Conservation (phyloP, 2,797 vertebrate genomes). For the Nannoperca australis region DNA sequence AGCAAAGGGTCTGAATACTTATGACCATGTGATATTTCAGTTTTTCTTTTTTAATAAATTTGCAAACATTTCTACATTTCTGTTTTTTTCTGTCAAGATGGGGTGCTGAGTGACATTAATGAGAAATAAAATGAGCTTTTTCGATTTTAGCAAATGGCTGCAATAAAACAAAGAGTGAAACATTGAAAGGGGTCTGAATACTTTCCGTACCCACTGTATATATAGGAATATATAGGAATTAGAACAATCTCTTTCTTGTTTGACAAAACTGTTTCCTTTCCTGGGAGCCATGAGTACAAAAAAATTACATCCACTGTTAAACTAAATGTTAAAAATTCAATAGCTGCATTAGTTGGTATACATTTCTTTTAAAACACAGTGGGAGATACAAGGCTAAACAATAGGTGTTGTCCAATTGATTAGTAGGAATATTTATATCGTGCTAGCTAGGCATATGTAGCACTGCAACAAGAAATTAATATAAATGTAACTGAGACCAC, state of each 20-base stretch:
- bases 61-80: no score
- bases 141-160: no score
- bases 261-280: neutral
- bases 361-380: neutral
- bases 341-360: constrained; percentile 11
- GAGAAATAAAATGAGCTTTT: no score
- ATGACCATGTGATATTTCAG: no score
- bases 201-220: no score
- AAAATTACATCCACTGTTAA: neutral
- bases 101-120: no score
- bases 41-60: no score
- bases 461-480: constrained; percentile 26
- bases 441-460: constrained; percentile 18
- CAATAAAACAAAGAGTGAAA: no score
- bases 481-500: neutral
- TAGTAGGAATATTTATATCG: constrained; percentile 1
- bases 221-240: no score
- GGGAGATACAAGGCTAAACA: constrained; percentile 21
- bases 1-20: no score
- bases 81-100: no score
- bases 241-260: neutral
- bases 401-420: constrained; percentile 9
- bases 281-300: neutral
- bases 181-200: no score
- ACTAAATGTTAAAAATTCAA: constrained; percentile 5